A percentile compares a stretch with the other conserved stretches of the same genome.
Evolutionary conservation across 2,797 vertebrate species (phyloP).

Genomic region (Neosilurus mollespiculum): DNA sequence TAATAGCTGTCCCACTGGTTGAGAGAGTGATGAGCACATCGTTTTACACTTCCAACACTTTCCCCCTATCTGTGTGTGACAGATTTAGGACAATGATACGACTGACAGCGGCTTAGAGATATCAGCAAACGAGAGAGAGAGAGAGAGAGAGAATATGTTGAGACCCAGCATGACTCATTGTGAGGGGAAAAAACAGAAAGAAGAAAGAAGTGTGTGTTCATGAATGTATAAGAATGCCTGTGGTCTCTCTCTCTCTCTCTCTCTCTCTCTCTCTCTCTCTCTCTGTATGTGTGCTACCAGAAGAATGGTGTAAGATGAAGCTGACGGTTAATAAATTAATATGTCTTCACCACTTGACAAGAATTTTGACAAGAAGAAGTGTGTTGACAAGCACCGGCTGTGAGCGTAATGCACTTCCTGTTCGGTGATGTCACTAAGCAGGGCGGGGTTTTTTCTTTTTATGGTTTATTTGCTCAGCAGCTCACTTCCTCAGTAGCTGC

Average conservation of each 20-base stretch:
- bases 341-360: not conserved
- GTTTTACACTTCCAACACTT: constrained; percentile 26
- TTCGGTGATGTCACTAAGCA: constrained; percentile 56
- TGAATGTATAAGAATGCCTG: not conserved
- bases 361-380: not conserved
- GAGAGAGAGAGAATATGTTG: not conserved
- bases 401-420: constrained; percentile 33
- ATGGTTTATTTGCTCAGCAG: constrained; percentile 68
- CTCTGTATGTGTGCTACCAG: not conserved
- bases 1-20: not conserved
- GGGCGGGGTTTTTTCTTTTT: constrained; percentile 60
- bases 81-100: not conserved
- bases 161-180: not conserved
- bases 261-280: too few species aligned
- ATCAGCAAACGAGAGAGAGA: not conserved
- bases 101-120: not conserved
- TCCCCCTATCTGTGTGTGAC: not conserved
- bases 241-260: not conserved
- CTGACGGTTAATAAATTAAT: not conserved
- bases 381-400: constrained; percentile 5
- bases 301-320: not conserved
- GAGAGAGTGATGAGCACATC: constrained; percentile 2
- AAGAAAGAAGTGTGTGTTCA: not conserved
- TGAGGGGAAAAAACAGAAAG: not conserved
- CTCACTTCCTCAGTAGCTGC: constrained; percentile 78